Conservation (phyloP, 35 echinoderm and acorn worm genomes). For the Lytechinus pictus region DNA sequence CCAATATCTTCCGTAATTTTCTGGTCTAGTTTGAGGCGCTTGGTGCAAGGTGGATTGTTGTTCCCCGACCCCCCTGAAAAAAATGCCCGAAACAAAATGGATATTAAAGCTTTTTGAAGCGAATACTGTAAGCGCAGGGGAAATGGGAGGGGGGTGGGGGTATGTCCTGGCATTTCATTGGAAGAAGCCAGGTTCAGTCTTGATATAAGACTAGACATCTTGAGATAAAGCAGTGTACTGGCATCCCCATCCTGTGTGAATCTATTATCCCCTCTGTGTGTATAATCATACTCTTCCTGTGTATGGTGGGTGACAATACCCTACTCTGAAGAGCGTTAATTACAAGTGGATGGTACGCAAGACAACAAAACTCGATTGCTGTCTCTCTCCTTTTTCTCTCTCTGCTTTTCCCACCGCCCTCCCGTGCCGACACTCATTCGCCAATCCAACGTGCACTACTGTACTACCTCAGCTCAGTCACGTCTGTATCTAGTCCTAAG, state of each 20-base stretch:
- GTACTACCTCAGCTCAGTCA: neutral
- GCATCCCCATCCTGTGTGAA: neutral
- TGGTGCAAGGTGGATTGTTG: no score
- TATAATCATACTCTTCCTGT: neutral
- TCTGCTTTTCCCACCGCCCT: neutral
- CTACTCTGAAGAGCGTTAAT: neutral
- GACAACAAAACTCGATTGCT: neutral
- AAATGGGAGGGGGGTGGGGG: no score
- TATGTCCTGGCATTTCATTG: no score
- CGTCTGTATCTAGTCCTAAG: neutral
- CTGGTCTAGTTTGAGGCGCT: no score
- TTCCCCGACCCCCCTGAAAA: no score
- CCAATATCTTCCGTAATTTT: no score
- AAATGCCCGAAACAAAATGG: no score
- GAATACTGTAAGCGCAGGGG: no score
- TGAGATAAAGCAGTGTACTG: neutral
- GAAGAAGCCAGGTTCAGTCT: neutral
- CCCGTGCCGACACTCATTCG: neutral
- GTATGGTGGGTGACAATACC: neutral
- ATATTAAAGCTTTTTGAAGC: no score
- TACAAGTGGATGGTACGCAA: neutral
- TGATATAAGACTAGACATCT: neutral
- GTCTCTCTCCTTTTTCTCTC: conserved; percentile 29
- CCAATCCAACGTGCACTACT: neutral
- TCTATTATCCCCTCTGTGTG: neutral